Evolutionary conservation across 1,140 invertebrate genomes (phyloP), one percentile per base, ranked within the genome.

Genomic region (Helicoverpa zea): DNA sequence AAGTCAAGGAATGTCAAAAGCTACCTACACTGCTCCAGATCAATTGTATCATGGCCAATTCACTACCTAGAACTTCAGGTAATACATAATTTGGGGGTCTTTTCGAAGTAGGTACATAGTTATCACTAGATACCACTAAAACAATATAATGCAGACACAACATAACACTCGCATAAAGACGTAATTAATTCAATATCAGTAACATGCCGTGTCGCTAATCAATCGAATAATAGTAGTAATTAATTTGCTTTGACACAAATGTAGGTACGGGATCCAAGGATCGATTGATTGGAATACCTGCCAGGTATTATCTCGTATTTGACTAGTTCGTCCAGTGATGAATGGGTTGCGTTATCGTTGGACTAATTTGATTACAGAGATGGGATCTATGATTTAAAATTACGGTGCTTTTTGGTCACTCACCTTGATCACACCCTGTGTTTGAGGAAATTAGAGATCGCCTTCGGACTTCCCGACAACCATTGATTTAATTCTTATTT

Each of bases 191-290:
- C 77, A 66, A 81, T 83, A 85, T 83, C 84, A 81, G 76, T 85
- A 66, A 84, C 86, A 81, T 75, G 82, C 63, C 68, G 70, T 64
- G 80, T 63, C 56, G 23, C 64, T 86, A 89, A 90, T 89, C 88
- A 88, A 89, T 88, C 82, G 86, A 80, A 78, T 89, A 88, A 90
- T 90, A 80, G 81, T 80, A 80, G 70, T 86, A 88, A 90, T 90
- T 90, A 90, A 90, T 90, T 89, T 75, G 76, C 81, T 87, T 88
- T 83, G 87, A 87, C 85, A 81, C 70, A 81, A 85, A 70, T 54
- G 83, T n/a, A n/a, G n/a, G n/a, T 84, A 86, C 81, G 73, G 54
- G 77, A 43, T 59, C 70, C 12, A 72, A 16, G 59, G 59, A 66
- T 66, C 63, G 66, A 63, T 61, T 63, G 58, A 75, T 75, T 63